Percentiles rank a stretch among this genome's conserved stretches.
These are phyloP conservation scores for Drosophila pachea DNA, from an alignment of 1,140 invertebrate species.

Conservation along the genomic window DNA sequence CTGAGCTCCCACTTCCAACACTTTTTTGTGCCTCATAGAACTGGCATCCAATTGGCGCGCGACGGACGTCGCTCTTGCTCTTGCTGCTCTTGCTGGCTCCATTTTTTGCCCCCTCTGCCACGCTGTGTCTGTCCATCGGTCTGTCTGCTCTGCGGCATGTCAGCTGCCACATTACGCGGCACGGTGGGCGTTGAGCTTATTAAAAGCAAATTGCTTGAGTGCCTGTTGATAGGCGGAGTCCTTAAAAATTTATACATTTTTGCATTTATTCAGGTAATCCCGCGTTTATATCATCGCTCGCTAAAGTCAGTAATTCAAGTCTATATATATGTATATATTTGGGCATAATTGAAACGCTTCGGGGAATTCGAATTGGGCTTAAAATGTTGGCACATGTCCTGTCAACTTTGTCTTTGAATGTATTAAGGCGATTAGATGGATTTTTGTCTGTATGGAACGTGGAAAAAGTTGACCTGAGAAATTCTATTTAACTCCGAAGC, in stretches of 20 bases:
- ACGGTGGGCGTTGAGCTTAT: slow-evolving; percentile 40
- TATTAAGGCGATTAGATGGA: too few relatives aligned
- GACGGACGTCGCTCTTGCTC: too few relatives aligned
- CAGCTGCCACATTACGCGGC: slow-evolving; percentile 36
- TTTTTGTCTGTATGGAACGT: too few relatives aligned
- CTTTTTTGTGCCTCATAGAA: slow-evolving; percentile 20
- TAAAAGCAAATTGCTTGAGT: slow-evolving; percentile 33
- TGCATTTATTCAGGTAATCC: slow-evolving; percentile 30
- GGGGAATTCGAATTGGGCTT: background rate
- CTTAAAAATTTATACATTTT: slow-evolving; percentile 28
- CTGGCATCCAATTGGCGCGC: slow-evolving; percentile 25
- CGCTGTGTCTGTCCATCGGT: background rate
- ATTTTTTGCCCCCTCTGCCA: slow-evolving; percentile 6
- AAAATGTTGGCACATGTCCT: too few relatives aligned
- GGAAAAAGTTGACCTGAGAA: too few relatives aligned
- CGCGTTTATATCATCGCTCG: background rate
- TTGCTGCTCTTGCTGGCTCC: slow-evolving; percentile 33
- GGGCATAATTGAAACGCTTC: background rate
- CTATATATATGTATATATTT: background rate
- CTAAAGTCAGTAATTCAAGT: background rate
- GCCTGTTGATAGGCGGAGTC: slow-evolving; percentile 24
- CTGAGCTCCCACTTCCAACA: slow-evolving; percentile 34
- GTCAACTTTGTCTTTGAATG: background rate
- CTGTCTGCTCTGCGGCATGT: slow-evolving; percentile 25
- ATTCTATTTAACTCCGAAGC: too few relatives aligned